Evolutionary conservation across 2,113 vertebrate species (phyloP).

Genomic region (Strix uralensis): DNA sequence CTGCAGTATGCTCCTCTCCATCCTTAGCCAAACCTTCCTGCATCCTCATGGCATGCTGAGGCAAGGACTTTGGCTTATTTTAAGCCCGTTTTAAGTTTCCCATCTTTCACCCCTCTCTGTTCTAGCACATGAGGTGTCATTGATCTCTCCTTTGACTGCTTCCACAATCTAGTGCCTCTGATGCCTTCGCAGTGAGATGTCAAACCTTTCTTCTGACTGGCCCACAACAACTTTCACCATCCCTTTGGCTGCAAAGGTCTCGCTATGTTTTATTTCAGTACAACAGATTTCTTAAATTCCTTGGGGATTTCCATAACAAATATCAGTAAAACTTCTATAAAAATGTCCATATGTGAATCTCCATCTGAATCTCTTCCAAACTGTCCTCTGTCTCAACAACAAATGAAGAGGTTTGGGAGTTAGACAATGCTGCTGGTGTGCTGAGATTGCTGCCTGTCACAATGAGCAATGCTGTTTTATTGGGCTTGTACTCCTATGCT

Average conservation of each 20-base stretch:
- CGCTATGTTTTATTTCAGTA: not conserved
- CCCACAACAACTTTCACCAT: not conserved
- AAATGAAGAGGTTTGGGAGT: not conserved
- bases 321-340: not conserved
- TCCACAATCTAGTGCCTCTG: not conserved
- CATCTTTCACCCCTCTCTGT: not conserved
- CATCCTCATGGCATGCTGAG: not conserved
- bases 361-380: not conserved
- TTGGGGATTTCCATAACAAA: not conserved
- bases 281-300: not conserved
- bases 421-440: not conserved
- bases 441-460: not conserved
- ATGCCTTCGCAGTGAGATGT: not conserved
- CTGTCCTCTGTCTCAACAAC: not conserved
- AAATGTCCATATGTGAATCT: not conserved
- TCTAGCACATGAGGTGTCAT: not conserved
- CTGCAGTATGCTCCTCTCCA: not conserved
- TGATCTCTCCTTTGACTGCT: not conserved
- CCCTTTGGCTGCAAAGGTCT: not conserved
- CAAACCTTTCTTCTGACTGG: not conserved
- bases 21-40: not conserved
- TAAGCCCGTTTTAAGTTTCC: not conserved
- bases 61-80: not conserved
- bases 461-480: not conserved
- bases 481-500: not conserved